Percentiles rank a stretch among this genome's conserved stretches.
Evolutionary conservation across 1,140 invertebrate species (phyloP).

Genomic region (Ceratitis capitata): DNA sequence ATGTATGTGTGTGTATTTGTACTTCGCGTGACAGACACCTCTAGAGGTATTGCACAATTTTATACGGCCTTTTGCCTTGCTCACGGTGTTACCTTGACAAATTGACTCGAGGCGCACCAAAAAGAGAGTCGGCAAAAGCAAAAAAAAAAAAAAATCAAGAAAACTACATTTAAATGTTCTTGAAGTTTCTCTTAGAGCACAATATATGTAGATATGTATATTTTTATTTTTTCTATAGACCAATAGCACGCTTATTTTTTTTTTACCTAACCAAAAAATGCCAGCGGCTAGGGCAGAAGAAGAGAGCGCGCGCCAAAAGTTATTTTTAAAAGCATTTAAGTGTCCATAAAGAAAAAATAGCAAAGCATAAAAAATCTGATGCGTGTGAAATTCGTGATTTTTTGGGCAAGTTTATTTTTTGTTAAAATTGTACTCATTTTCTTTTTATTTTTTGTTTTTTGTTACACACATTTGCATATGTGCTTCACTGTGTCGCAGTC

Average conservation of each 20-base stretch:
- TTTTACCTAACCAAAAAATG: background rate
- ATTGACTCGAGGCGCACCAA: background rate
- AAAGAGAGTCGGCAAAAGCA: too few relatives aligned
- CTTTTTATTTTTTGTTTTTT: background rate
- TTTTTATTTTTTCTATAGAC: background rate
- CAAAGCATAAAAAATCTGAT: background rate
- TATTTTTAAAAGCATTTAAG: background rate
- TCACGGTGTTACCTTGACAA: background rate
- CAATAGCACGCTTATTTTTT: too few relatives aligned
- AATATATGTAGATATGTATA: too few relatives aligned
- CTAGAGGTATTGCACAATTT: background rate
- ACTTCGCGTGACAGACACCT: background rate
- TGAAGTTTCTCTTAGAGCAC: too few relatives aligned
- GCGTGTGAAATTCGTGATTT: background rate
- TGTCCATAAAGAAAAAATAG: background rate
- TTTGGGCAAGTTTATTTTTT: background rate
- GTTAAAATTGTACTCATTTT: background rate
- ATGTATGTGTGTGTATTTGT: background rate
- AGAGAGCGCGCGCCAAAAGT: background rate
- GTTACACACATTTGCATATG: background rate
- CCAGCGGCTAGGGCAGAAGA: background rate
- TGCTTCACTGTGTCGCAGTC: background rate
- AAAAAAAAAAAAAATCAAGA: background rate
- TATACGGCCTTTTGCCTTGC: constrained; percentile 4
- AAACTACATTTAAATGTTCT: background rate